These are phyloP conservation scores for Caerostris darwini DNA, from an alignment of 1,140 invertebrate genomes.

Conservation along the genomic window DNA sequence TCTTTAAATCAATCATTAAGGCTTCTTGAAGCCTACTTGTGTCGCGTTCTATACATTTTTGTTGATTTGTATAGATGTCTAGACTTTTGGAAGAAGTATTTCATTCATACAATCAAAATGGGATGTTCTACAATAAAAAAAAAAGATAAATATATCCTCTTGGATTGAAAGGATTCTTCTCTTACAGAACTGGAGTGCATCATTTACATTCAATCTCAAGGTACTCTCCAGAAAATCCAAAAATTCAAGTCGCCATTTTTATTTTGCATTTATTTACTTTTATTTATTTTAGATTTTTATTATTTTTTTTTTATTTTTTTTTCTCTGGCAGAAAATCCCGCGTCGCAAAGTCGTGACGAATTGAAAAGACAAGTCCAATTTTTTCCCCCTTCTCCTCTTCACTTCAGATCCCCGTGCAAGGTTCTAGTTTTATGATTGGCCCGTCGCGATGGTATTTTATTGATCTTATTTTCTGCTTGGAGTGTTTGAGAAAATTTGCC, in stretches of 20 bases:
- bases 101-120: conserved; percentile 16
- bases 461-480: not conserved
- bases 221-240: not conserved
- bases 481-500: not conserved
- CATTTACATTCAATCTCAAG: not conserved
- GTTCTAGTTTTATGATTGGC: not conserved
- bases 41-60: not conserved
- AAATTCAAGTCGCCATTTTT: not conserved
- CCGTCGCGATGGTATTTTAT: not conserved
- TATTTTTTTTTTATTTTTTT: not conserved
- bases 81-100: not conserved
- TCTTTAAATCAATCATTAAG: not conserved
- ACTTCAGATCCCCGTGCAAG: not conserved
- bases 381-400: not conserved
- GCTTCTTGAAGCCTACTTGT: not conserved
- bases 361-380: not conserved
- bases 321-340: not conserved
- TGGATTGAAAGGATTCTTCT: not conserved
- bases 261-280: not conserved
- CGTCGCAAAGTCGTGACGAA: not conserved
- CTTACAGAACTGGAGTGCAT: not conserved
- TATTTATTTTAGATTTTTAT: no score
- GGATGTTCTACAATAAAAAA: not conserved
- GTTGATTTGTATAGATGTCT: no score
- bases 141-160: not conserved